Evolutionary conservation across 1,140 invertebrate species (phyloP).

Genomic region (Nasonia giraulti): DNA sequence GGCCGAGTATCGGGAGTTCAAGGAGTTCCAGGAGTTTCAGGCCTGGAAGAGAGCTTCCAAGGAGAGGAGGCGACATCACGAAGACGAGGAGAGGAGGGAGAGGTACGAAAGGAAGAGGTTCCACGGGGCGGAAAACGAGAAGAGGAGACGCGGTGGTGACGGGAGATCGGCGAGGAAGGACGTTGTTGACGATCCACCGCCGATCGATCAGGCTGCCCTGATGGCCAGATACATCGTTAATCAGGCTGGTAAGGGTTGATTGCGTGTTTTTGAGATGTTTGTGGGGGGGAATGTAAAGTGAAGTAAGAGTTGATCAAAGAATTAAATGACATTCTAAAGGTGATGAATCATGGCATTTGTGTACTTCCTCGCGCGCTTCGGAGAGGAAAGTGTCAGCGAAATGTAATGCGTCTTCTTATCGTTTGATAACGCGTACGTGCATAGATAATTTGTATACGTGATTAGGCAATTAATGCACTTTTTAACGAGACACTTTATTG

Average conservation of each 20-base stretch:
- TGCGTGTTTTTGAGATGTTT: background rate
- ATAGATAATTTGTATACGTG: background rate
- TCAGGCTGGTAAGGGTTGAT: conserved; percentile 66
- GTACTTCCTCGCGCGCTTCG: too few species aligned
- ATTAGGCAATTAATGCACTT: background rate
- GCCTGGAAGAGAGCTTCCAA: conserved; percentile 52
- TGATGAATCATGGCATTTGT: too few species aligned
- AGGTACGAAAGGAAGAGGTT: background rate
- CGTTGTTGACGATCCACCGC: conserved; percentile 60
- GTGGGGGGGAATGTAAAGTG: background rate
- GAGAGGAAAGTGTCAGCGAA: too few species aligned
- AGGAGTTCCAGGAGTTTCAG: conserved; percentile 54
- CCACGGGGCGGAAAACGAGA: background rate
- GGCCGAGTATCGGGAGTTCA: conserved; percentile 42
- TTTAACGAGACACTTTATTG: background rate
- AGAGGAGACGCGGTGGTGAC: background rate
- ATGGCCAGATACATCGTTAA: conserved; percentile 76
- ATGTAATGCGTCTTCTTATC: too few species aligned
- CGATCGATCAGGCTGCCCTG: conserved; percentile 68
- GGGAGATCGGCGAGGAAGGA: background rate
- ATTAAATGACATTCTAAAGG: too few species aligned
- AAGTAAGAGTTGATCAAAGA: too few species aligned
- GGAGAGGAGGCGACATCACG: background rate
- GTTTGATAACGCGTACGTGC: background rate
- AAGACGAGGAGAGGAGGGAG: background rate